Conservation (phyloP, 1,140 invertebrate species). For the Drosophila pallidifrons region DNA sequence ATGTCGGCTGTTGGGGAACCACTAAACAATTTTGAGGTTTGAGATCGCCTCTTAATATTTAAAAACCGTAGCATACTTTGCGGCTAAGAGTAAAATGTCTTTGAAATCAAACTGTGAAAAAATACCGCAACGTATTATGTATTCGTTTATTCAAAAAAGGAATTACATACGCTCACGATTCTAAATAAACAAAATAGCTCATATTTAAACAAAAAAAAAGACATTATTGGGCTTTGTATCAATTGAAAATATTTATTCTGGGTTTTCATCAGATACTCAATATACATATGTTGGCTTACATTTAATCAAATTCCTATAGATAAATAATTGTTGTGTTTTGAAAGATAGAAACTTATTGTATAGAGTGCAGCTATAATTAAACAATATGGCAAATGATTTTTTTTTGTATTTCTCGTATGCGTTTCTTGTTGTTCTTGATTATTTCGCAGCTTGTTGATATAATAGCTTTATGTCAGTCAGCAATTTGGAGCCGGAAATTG, state of each 20-base stretch:
- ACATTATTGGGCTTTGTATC: neutral
- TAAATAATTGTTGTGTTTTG: constrained; percentile 61
- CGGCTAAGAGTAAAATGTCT: neutral
- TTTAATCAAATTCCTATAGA: constrained; percentile 57
- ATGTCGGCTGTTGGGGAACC: too few species aligned
- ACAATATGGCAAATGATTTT: constrained; percentile 69
- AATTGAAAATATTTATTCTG: constrained; percentile 75
- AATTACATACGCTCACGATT: too few species aligned
- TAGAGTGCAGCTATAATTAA: constrained; percentile 56
- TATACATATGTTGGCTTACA: constrained; percentile 54
- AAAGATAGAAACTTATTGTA: constrained; percentile 50
- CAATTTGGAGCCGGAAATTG: constrained; percentile 46
- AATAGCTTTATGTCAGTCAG: constrained; percentile 34
- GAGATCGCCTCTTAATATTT: neutral
- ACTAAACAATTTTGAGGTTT: too few species aligned
- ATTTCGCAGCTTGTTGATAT: constrained; percentile 12
- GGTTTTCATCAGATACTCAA: constrained; percentile 63
- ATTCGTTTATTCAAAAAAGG: too few species aligned
- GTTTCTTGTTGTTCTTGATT: constrained; percentile 21
- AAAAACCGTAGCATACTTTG: constrained; percentile 24
- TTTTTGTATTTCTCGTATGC: constrained; percentile 29
- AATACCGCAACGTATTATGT: neutral
- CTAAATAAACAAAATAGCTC: neutral
- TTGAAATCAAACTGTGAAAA: neutral
- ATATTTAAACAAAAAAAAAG: constrained; percentile 1